phyloP scores from a whole-genome alignment of 2,113 vertebrate species.

The Cardinalis cardinalis region DNA sequence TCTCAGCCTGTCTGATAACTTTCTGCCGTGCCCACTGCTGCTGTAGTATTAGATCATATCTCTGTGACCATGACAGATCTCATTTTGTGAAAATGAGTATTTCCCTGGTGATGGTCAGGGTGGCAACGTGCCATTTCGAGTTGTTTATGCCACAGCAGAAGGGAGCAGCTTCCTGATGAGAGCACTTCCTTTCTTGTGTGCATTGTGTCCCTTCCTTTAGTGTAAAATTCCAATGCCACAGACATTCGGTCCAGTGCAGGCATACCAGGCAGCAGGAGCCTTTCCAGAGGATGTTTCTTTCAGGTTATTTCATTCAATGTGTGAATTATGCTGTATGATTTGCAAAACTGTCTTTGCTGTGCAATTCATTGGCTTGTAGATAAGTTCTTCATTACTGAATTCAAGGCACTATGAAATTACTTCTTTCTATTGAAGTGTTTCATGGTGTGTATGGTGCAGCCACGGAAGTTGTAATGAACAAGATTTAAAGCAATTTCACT shows the following conservation, averaged over 20 bases:
- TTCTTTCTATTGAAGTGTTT: conserved; percentile 8
- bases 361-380: conserved; percentile 17
- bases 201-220: background rate
- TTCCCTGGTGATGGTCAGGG: background rate
- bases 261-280: background rate
- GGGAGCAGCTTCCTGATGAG: conserved; percentile 7
- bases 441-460: background rate
- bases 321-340: conserved; percentile 1
- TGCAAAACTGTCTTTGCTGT: background rate
- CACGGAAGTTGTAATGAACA: background rate
- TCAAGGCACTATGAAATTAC: background rate
- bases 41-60: background rate
- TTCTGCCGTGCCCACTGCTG: background rate
- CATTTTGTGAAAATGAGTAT: background rate
- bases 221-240: background rate
- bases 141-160: background rate
- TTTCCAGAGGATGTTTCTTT: background rate
- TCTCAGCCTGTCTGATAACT: background rate
- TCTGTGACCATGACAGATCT: background rate
- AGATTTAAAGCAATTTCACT: conserved; percentile 22
- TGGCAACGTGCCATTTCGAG: background rate
- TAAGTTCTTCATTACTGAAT: conserved; percentile 30
- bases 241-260: background rate
- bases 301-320: background rate
- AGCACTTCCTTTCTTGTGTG: background rate